phyloP scores from a whole-genome alignment of 2,888 invertebrate genomes.

The Eupithecia abbreviata region DNA sequence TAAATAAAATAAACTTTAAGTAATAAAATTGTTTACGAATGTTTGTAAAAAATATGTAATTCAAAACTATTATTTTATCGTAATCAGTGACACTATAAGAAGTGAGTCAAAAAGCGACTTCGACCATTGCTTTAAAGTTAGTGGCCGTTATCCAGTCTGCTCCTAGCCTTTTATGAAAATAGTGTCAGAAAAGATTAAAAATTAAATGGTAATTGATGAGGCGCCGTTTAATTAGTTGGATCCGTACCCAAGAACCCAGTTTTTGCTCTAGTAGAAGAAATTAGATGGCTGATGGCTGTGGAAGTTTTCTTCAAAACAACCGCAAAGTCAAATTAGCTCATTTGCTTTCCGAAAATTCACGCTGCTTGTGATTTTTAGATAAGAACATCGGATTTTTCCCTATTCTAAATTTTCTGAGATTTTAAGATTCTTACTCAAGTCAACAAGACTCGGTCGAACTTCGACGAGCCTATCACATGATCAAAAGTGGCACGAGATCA shows the following conservation, averaged over 20 bases:
- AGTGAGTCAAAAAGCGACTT: not conserved
- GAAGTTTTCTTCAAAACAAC: not conserved
- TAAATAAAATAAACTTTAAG: too few species aligned
- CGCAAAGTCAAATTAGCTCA: constrained; percentile 7
- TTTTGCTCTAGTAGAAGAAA: constrained; percentile 8
- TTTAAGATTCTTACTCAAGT: not conserved
- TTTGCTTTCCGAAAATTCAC: not conserved
- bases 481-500: constrained; percentile 3
- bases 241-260: constrained; percentile 4
- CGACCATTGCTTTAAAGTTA: not conserved
- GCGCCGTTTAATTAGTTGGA: constrained; percentile 30
- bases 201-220: constrained; percentile 39
- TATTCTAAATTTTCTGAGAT: not conserved
- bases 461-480: constrained; percentile 1
- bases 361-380: not conserved
- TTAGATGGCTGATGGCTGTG: constrained; percentile 1
- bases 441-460: constrained; percentile 6
- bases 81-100: not conserved
- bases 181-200: constrained; percentile 44
- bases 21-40: not conserved
- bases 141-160: not conserved
- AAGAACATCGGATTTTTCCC: not conserved
- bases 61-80: not conserved
- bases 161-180: constrained; percentile 53
- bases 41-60: not conserved